phyloP scores from a whole-genome alignment of 2,888 invertebrate species.

The Acleris cristana region DNA sequence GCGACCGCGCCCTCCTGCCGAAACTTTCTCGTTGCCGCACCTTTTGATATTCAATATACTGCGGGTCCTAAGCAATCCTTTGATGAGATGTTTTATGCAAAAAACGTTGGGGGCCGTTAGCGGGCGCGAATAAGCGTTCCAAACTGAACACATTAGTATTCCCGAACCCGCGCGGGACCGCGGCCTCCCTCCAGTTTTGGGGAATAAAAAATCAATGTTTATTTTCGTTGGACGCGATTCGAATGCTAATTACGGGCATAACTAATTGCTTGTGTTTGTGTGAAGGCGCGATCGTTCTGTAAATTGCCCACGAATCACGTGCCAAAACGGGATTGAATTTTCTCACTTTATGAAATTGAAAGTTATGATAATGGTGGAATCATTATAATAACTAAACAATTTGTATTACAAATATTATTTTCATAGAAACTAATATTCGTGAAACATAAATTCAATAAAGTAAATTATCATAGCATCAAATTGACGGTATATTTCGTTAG shows the following conservation, averaged over 20 bases:
- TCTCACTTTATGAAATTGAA: slow-evolving; percentile 42
- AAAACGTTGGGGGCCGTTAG: slow-evolving; percentile 80
- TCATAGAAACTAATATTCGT: slow-evolving; percentile 1
- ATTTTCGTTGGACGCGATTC: slow-evolving; percentile 75
- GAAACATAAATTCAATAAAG: slow-evolving; percentile 1
- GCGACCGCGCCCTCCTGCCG: slow-evolving; percentile 62
- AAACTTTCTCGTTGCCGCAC: slow-evolving; percentile 77
- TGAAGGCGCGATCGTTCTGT: slow-evolving; percentile 62
- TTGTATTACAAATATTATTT: slow-evolving; percentile 7
- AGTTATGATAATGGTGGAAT: slow-evolving; percentile 23
- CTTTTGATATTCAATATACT: slow-evolving; percentile 84
- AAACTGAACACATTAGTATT: slow-evolving; percentile 83
- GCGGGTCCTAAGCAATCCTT: slow-evolving; percentile 80
- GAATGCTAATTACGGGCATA: slow-evolving; percentile 78
- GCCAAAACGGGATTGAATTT: slow-evolving; percentile 53
- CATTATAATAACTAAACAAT: slow-evolving; percentile 12
- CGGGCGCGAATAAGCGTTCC: slow-evolving; percentile 81
- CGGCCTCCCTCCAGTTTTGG: slow-evolving; percentile 72
- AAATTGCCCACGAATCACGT: slow-evolving; percentile 52
- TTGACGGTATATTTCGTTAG: too few species aligned
- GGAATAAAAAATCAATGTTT: slow-evolving; percentile 84
- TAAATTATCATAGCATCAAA: neutral
- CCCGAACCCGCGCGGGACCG: slow-evolving; percentile 65
- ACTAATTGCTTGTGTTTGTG: slow-evolving; percentile 78
- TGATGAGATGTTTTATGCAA: slow-evolving; percentile 85